Conservation (phyloP, 2,888 invertebrate genomes). For the Steinernema hermaphroditum region DNA sequence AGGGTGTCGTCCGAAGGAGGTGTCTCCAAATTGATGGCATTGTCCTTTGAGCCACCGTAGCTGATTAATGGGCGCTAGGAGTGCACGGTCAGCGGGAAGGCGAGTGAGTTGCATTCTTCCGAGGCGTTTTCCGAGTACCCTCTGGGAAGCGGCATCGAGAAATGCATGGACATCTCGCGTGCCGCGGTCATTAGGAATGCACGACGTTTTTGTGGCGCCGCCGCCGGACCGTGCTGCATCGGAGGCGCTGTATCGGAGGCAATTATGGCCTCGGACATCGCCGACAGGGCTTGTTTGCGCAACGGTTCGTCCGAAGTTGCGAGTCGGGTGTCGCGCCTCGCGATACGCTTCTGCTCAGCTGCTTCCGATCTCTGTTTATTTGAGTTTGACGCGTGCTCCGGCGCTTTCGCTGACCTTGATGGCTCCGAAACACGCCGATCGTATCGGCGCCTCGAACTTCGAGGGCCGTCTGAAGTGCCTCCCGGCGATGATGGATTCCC, state of each 20-base stretch:
- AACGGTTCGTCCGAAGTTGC: slow-evolving; percentile 28
- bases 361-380: slow-evolving; percentile 9
- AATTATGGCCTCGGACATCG: slow-evolving; percentile 27
- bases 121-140: slow-evolving; percentile 5
- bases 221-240: slow-evolving; percentile 1
- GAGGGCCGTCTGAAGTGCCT: too few species aligned
- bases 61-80: slow-evolving; percentile 5
- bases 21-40: not conserved
- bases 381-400: slow-evolving; percentile 1
- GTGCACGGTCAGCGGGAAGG: not conserved
- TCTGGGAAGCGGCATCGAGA: slow-evolving; percentile 5
- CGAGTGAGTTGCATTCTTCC: not conserved
- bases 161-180: slow-evolving; percentile 30
- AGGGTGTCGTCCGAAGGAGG: not conserved
- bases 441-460: too few species aligned
- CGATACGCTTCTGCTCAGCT: not conserved
- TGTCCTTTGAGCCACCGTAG: slow-evolving; percentile 14
- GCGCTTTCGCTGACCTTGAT: not conserved
- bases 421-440: not conserved
- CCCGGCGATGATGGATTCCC: too few species aligned
- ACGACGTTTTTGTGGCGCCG: slow-evolving; percentile 17
- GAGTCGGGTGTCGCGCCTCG: slow-evolving; percentile 13
- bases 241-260: slow-evolving; percentile 12
- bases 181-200: slow-evolving; percentile 24
- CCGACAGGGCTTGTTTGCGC: slow-evolving; percentile 1